phyloP scores from a whole-genome alignment of 2,888 invertebrate species.

The Andrena minutula region DNA sequence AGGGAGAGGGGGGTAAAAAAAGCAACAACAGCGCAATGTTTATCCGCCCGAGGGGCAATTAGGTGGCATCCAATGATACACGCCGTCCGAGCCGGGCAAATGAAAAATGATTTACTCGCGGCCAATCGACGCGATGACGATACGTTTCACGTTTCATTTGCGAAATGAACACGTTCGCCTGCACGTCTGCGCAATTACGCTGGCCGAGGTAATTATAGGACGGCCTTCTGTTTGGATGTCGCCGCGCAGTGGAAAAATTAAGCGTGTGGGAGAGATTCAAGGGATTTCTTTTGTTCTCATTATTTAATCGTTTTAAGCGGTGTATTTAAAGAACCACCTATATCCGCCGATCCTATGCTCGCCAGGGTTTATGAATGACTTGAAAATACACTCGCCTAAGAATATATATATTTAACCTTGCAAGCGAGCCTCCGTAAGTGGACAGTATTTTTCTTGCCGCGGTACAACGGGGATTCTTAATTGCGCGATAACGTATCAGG shows the following conservation, averaged over 20 bases:
- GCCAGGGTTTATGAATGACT: slow-evolving; percentile 34
- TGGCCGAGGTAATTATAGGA: no score
- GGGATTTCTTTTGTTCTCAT: neutral
- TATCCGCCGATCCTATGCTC: neutral
- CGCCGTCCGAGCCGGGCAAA: slow-evolving; percentile 28
- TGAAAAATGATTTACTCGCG: slow-evolving; percentile 49
- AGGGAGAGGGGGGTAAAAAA: neutral
- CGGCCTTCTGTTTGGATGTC: no score
- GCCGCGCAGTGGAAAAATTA: neutral
- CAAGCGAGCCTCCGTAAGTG: neutral
- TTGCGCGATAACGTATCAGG: neutral
- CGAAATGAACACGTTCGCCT: slow-evolving; percentile 12
- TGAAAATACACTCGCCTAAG: slow-evolving; percentile 29
- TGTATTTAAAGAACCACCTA: slow-evolving; percentile 27
- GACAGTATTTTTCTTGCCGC: neutral
- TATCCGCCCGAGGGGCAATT: slow-evolving; percentile 41
- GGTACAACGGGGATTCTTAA: neutral
- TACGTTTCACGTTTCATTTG: slow-evolving; percentile 26
- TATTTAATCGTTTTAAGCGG: slow-evolving; percentile 29
- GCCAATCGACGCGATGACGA: slow-evolving; percentile 3
- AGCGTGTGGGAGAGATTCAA: neutral
- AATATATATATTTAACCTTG: slow-evolving; percentile 15
- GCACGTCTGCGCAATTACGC: no score
- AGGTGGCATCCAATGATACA: slow-evolving; percentile 50
- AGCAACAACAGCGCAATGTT: slow-evolving; percentile 20